A percentile compares a stretch with the other conserved stretches of the same genome.
phyloP scores from a whole-genome alignment of 2,888 invertebrate genomes.

The Brachyptera risi region DNA sequence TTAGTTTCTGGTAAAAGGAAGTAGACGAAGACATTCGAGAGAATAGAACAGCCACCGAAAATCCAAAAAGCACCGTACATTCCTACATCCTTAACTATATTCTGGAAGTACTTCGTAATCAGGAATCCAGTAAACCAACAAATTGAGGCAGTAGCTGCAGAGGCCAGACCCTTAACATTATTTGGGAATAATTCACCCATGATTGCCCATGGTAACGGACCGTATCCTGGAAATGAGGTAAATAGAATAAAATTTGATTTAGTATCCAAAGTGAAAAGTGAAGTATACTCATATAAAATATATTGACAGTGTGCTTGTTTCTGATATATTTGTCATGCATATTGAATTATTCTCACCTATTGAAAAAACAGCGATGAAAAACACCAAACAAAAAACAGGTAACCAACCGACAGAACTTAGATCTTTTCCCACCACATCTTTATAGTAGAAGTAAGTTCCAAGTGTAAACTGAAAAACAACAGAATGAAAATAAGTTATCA shows the following conservation, averaged over 20 bases:
- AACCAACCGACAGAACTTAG: slow-evolving; percentile 58
- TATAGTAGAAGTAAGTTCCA: slow-evolving; percentile 61
- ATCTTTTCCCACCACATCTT: slow-evolving; percentile 44
- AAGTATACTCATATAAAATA: too few relatives aligned
- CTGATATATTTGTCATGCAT: too few relatives aligned
- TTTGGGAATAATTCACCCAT: slow-evolving; percentile 78
- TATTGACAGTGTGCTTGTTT: too few relatives aligned
- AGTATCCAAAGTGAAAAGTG: too few relatives aligned
- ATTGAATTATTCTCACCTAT: slow-evolving; percentile 56
- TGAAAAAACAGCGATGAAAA: slow-evolving; percentile 74
- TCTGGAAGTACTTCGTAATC: slow-evolving; percentile 66
- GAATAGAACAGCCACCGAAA: slow-evolving; percentile 58
- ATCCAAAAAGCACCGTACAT: slow-evolving; percentile 67
- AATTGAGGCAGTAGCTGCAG: slow-evolving; percentile 69
- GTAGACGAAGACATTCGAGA: slow-evolving; percentile 63
- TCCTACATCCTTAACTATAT: slow-evolving; percentile 56
- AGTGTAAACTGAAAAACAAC: slow-evolving; percentile 46
- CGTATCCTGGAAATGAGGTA: slow-evolving; percentile 57
- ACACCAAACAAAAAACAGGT: slow-evolving; percentile 64
- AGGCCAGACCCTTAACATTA: slow-evolving; percentile 71
- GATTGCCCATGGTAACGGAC: slow-evolving; percentile 78
- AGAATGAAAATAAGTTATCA: too few relatives aligned
- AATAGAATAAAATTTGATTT: too few relatives aligned
- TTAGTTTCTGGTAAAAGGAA: slow-evolving; percentile 83
- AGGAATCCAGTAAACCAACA: slow-evolving; percentile 75